Base-by-base conservation (phyloP, 2,888 invertebrate species). In the Seira musarum region DNA sequence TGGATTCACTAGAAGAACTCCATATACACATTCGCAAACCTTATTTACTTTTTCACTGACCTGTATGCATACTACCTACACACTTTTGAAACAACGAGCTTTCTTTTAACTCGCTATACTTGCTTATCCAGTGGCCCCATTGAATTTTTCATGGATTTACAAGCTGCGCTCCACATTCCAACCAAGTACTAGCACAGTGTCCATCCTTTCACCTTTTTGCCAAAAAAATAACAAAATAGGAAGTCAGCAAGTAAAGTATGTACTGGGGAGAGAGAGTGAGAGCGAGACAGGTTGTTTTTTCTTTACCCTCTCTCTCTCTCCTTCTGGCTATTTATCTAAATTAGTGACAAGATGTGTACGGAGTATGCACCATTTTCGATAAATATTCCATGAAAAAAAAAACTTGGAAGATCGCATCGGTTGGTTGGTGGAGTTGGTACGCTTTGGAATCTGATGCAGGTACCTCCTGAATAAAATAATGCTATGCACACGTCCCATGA, bases 291-390 rank as follows among this genome's bases (percentile, higher is more conserved):
- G 21, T 21, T 63, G 63, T 10, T 8, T 49, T 77, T 69, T 40
- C 40, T 40, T 77, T 63, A 64, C 17, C 10, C 63, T 75, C 57
- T n/a, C 17, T n/a, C n/a, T n/a, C n/a, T n/a, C n/a, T n/a, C n/a
- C n/a, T 6, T 64, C 10, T 8, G 40, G 65, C 71, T 70, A 77
- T 77, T 77, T 77, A 77, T 77, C 77, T 77, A 77, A 77, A 77
- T 77, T 77, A 77, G 60, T 65, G 77, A 66, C 77, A 77, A 70
- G 77, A 71, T 66, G 66, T 66, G 66, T 70, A 60, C 46, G 22
- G 1, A 22, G 40, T 76, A 76, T 69, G 76, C 69, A 70, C 64
- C 57, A 22, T 63, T 64, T 70, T 13, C 21, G 40, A 53, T 77
- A 64, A 65, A 77, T 77, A 77, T 71, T 77, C 70, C 49, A 77